Evolutionary conservation across 2,113 vertebrate species (phyloP).

Genomic region (Bos taurus): ARS-UCD2.0 NC_037336.1:24209501-24210000

Average conservation of each 20-base stretch:
- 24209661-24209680: too few species aligned
- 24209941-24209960: background rate
- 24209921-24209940: slow-evolving; percentile 12
- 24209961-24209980: background rate
- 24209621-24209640: too few species aligned
- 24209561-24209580: too few species aligned
- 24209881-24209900: background rate
- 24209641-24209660: too few species aligned
- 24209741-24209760: background rate
- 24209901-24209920: background rate
- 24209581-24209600: too few species aligned
- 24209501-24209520: too few species aligned
- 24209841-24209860: background rate
- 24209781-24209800: slow-evolving; percentile 40
- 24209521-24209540: too few species aligned
- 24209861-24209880: background rate
- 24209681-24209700: background rate
- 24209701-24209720: background rate
- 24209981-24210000: background rate
- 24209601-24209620: too few species aligned
- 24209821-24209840: background rate
- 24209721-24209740: background rate
- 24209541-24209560: too few species aligned
- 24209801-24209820: slow-evolving; percentile 21
- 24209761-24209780: background rate